A percentile compares a stretch with the other conserved stretches of the same genome.
Evolutionary conservation across 2,113 vertebrate genomes (phyloP).

Genomic region (Actenoides hombroni): DNA sequence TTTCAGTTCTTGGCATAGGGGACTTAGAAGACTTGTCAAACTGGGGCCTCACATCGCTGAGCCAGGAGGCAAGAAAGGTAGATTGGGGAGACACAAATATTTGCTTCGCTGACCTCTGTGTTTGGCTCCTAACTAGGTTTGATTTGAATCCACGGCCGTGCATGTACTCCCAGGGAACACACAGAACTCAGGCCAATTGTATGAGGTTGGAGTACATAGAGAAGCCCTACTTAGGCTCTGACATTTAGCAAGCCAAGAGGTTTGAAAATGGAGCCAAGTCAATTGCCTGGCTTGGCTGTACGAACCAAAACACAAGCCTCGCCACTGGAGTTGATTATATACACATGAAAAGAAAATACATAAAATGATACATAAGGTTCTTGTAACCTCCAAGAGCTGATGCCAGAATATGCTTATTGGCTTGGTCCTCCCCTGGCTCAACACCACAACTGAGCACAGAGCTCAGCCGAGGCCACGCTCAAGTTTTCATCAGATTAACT

Average conservation of each 20-base stretch:
- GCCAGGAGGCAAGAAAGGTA: conserved; percentile 52
- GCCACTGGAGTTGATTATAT: conserved; percentile 70
- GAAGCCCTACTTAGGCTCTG: conserved; percentile 46
- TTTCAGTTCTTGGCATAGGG: neutral
- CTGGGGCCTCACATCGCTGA: neutral
- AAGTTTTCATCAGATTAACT: conserved; percentile 50
- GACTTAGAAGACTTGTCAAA: neutral
- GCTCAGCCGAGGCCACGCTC: neutral
- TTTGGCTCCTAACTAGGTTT: conserved; percentile 34
- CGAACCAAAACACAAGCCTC: conserved; percentile 64
- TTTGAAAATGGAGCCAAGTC: conserved; percentile 53
- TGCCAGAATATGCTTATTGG: conserved; percentile 43
- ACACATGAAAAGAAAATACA: conserved; percentile 71
- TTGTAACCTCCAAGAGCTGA: conserved; percentile 54
- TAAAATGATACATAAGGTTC: conserved; percentile 68
- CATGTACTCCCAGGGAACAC: conserved; percentile 34
- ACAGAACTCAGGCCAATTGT: conserved; percentile 28
- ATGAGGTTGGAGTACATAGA: conserved; percentile 39
- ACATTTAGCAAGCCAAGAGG: conserved; percentile 58
- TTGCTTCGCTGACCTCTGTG: conserved; percentile 36
- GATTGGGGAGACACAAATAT: conserved; percentile 50
- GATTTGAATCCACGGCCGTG: conserved; percentile 15
- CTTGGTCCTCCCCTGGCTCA: conserved; percentile 47
- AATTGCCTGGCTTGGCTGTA: conserved; percentile 60
- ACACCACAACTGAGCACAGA: neutral